Base-by-base conservation (phyloP, 37 sponge, comb jelly and placozoan genomes). In the Oscarella lobularis region DNA sequence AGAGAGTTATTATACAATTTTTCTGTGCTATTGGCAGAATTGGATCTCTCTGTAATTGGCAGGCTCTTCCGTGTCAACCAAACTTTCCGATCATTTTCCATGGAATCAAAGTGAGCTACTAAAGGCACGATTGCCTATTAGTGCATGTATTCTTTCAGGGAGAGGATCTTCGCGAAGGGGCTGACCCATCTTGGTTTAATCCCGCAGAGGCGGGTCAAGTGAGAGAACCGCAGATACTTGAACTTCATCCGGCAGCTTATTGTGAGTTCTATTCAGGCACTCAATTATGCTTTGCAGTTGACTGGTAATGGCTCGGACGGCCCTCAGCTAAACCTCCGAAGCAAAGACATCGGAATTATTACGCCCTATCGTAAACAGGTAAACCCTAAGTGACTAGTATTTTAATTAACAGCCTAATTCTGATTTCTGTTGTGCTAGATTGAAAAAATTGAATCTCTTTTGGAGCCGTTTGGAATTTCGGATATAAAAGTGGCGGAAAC, bases 331-430 rank as follows among this genome's bases (percentile, higher is more conserved):
- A 67, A 3, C 2, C 73, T 81, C 2, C 32, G 27, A 1, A 32
- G 41, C 0, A 71, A 72, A 35, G 85, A 88, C 0, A 60, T 90
- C 34, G 90, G 84, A 0, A 76, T 90, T 66, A 79, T 90, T 20
- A 78, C 90, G 0, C 90, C 90, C 5, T 90, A 90, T 75, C 37
- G 82, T 1, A 90, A 90, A 41, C 90, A 90, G 81, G 86, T 79
- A 48, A 27, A n/a, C n/a, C n/a, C n/a, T n/a, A n/a, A n/a, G n/a
- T n/a, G n/a, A n/a, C n/a, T n/a, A n/a, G n/a, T n/a, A n/a, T n/a
- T n/a, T n/a, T n/a, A n/a, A n/a, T n/a, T n/a, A n/a, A n/a, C n/a
- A n/a, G n/a, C n/a, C n/a, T n/a, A n/a, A n/a, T n/a, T n/a, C n/a
- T n/a, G n/a, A n/a, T n/a, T n/a, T n/a, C n/a, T n/a, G n/a, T n/a